A percentile compares a stretch with the other conserved stretches of the same genome.
Conservation (phyloP, 92 coral and sea anemone genomes). For the Parazoanthus darwini region DNA sequence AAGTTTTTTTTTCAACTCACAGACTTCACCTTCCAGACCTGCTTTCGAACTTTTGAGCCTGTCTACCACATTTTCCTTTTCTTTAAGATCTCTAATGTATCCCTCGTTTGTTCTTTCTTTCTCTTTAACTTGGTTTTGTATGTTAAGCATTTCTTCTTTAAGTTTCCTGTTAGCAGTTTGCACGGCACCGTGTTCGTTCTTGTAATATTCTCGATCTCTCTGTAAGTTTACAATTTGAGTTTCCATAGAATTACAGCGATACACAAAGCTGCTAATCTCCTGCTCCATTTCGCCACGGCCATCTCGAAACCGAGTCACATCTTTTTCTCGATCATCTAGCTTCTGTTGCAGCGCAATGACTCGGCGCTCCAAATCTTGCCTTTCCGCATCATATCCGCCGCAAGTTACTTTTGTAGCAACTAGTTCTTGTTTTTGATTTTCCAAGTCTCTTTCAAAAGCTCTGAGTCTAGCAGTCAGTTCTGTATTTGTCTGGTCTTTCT, state of each 20-base stretch:
- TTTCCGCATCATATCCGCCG: conserved; percentile 82
- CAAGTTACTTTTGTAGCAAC: conserved; percentile 72
- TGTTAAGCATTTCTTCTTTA: conserved; percentile 76
- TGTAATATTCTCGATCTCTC: conserved; percentile 93
- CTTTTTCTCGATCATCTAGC: conserved; percentile 77
- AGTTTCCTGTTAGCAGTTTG: conserved; percentile 76
- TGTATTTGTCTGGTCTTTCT: conserved; percentile 68
- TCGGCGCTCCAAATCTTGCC: conserved; percentile 74
- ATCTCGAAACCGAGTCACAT: conserved; percentile 73
- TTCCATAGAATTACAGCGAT: conserved; percentile 85
- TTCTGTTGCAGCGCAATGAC: conserved; percentile 65
- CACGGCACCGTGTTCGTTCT: conserved; percentile 78
- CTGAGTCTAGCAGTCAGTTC: conserved; percentile 81
- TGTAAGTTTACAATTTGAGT: conserved; percentile 76
- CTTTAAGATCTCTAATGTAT: conserved; percentile 73
- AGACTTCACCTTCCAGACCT: conserved; percentile 72
- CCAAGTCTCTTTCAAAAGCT: conserved; percentile 80
- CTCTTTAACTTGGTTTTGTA: conserved; percentile 87
- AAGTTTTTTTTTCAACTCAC: conserved; percentile 76
- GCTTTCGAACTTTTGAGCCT: conserved; percentile 70
- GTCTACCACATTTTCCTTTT: conserved; percentile 71
- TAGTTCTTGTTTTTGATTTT: conserved; percentile 78
- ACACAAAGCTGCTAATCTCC: conserved; percentile 70
- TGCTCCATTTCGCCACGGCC: conserved; percentile 83
- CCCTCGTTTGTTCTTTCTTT: conserved; percentile 78